Evolutionary conservation across 2,113 vertebrate species (phyloP).

Genomic region (Cygnus atratus): DNA sequence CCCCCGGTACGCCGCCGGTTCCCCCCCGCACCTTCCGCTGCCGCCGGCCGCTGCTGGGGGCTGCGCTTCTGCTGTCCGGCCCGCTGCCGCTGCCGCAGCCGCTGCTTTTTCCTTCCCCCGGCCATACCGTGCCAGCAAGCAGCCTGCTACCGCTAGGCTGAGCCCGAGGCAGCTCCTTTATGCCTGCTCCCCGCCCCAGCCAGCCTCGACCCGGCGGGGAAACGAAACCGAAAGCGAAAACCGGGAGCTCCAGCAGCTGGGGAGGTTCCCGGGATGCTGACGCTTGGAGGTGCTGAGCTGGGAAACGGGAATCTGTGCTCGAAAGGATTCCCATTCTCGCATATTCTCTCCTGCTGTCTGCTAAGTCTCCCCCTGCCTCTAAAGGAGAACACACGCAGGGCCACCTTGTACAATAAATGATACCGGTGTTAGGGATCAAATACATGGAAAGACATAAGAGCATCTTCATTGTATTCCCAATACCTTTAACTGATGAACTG

Average conservation of each 20-base stretch:
- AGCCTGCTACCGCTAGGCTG: neutral
- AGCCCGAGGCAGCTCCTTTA: neutral
- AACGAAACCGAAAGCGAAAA: slow-evolving; percentile 24
- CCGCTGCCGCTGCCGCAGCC: no score
- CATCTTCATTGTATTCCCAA: neutral
- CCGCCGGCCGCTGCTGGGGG: neutral
- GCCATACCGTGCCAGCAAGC: neutral
- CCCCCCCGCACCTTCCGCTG: neutral
- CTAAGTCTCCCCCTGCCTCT: neutral
- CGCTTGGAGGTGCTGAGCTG: fast-evolving
- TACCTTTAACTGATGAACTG: neutral
- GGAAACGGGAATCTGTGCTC: neutral
- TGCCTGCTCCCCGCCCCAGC: no score
- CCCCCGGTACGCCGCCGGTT: no score
- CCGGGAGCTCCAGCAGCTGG: neutral
- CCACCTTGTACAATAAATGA: neutral
- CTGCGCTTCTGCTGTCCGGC: neutral
- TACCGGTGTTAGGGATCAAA: neutral
- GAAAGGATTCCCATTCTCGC: neutral
- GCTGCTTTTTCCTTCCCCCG: no score
- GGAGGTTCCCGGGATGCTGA: neutral
- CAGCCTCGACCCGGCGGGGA: neutral
- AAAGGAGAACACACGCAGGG: neutral
- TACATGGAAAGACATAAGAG: neutral
- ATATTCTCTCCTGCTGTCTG: neutral